Evolutionary conservation across 2,888 invertebrate genomes (phyloP).

Genomic region (Eupithecia centaureata): DNA sequence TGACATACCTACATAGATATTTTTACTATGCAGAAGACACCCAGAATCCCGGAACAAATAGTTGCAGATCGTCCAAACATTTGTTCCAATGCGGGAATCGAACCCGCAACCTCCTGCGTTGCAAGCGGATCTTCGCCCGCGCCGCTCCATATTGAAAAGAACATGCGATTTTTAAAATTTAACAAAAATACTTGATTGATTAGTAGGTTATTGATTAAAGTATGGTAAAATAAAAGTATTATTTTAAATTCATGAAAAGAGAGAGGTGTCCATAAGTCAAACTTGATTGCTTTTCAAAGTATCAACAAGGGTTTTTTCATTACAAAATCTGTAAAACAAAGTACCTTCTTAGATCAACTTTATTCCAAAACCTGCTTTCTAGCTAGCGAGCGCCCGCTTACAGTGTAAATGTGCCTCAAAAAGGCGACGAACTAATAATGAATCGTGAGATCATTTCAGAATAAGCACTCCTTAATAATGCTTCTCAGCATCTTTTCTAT

Average conservation of each 20-base stretch:
- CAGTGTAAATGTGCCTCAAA: neutral
- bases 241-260: neutral
- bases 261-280: neutral
- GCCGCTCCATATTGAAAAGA: too few species aligned
- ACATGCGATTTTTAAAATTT: too few species aligned
- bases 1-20: too few species aligned
- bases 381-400: conserved; percentile 5
- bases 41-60: too few species aligned
- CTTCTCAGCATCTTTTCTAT: conserved; percentile 10
- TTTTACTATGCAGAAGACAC: too few species aligned
- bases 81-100: too few species aligned
- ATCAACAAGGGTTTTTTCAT: neutral
- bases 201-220: too few species aligned
- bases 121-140: too few species aligned
- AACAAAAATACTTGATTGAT: too few species aligned
- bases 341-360: neutral
- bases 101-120: too few species aligned
- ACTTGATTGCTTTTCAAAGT: neutral
- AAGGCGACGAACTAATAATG: conserved; percentile 34
- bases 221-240: too few species aligned
- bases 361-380: neutral
- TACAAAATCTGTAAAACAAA: neutral
- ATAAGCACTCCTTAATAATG: conserved; percentile 25
- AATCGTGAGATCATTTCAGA: conserved; percentile 25
- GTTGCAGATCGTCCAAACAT: too few species aligned